Evolutionary conservation across 2,797 vertebrate genomes (phyloP), one percentile per base, ranked within the genome.

Genomic region (Sebastes goodei): DNA sequence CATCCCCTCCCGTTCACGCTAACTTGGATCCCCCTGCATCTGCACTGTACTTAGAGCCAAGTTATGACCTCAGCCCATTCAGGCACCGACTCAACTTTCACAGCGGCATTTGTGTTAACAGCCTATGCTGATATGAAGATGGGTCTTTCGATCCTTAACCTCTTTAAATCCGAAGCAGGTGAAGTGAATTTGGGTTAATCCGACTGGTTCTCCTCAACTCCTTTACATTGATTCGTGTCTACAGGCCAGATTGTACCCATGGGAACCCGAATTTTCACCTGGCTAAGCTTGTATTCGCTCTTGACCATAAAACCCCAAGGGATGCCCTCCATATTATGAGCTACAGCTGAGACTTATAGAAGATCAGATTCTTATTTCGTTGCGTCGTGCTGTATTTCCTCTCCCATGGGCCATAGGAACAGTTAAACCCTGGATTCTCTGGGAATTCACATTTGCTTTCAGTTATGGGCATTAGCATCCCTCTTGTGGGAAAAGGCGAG

Each of bases 401-500:
- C 56, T 82, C 70, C 82, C 71, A 38, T 59, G 78, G 68, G 72
- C 82, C 65, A 57, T 20, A 61, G 85, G 86, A 90, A 86, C 80
- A 81, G 80, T 88, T 90, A 92, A 92, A 92, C 80, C 88, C 82
- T 9, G 33, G 76, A 88, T 85, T 92, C 79, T 78, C 17, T 78
- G 82, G 76, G 80, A 89, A 92, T 88, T 76, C 83, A 91, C 89
- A 91, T 92, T 91, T 90, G 87, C 80, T 91, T 93, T 89, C 71
- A 87, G 83, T 93, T 93, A 86, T 33, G 66, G 78, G 77, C 55
- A 82, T 84, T 84, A 83, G 32, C 64, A 73, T 88, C 70, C 15
- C 10, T 78, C 76, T 65, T 86, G 80, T 87, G 86, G 80, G 82
- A 87, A 88, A 79, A 80, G 55, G 7, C 25, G 1, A 15, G 25